These are phyloP conservation scores for Lasioglossum albipes DNA, from an alignment of 1,140 invertebrate genomes.

Conservation along the genomic window DNA sequence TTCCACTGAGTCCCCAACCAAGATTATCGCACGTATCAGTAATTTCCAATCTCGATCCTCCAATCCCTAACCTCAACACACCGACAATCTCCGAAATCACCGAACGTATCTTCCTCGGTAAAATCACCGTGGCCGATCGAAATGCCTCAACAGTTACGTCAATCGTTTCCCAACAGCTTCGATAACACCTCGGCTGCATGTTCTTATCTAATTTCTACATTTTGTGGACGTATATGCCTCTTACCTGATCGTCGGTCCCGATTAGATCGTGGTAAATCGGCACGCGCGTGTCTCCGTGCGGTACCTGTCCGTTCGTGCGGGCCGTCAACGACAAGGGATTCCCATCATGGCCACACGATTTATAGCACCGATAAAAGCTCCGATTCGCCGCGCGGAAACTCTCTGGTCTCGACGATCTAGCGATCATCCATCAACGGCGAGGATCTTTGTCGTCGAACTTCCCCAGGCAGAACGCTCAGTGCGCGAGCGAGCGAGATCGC, in stretches of 20 bases:
- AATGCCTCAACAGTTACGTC: background rate
- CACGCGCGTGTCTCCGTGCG: slow-evolving; percentile 12
- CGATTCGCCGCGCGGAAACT: slow-evolving; percentile 41
- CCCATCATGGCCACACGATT: slow-evolving; percentile 29
- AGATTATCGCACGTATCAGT: too few relatives aligned
- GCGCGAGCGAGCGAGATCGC: background rate
- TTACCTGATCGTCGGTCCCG: slow-evolving; percentile 65
- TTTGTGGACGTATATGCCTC: slow-evolving; percentile 45
- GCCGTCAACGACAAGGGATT: slow-evolving; percentile 39
- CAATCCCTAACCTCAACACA: background rate
- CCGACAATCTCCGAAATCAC: background rate
- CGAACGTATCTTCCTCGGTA: background rate
- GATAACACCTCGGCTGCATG: background rate
- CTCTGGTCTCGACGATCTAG: slow-evolving; percentile 15
- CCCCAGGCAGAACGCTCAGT: background rate
- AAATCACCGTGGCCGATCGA: background rate
- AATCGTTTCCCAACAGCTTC: background rate
- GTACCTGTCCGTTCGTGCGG: background rate
- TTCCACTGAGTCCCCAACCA: too few relatives aligned
- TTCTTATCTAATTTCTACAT: slow-evolving; percentile 11
- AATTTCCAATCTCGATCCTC: too few relatives aligned
- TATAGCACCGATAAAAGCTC: slow-evolving; percentile 39
- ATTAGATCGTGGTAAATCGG: slow-evolving; percentile 65
- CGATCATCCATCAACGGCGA: slow-evolving; percentile 28
- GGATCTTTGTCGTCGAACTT: background rate